Evolutionary conservation across 2,888 invertebrate species (phyloP), one percentile per base, ranked within the genome.

Genomic region (Chrysopilus asiliformis): DNA sequence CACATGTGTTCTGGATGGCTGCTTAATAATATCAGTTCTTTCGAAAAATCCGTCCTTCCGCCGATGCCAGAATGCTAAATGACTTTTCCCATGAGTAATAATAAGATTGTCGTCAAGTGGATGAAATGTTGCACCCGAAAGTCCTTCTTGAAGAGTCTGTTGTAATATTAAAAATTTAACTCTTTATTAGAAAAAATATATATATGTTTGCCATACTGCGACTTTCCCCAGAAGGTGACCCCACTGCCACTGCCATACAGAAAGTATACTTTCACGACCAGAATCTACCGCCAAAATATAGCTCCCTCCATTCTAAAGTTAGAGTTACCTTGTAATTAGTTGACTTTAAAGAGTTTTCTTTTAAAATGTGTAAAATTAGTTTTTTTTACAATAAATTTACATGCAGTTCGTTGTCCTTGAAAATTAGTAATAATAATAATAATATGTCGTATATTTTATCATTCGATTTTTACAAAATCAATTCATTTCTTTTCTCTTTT

Each of bases 221-320:
- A 91, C 89, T 77, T 89, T 87, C 39, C 90, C 90, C 7, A 91
- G 70, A n/a, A 90, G 67, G 61, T 85, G 82, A 34, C 87, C 86
- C 79, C 89, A 87, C 53, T 87, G 85, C 91, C 91, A 91, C 51
- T 91, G 87, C 91, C 91, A 93, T 1, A 93, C 86, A 0, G 87
- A 87, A 3, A 91, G 68, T 43, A 89, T 85, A 53, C 90, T 85
- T 58, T 90, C 89, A 32, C 84, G 71, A 1, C 89, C 86, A 4
- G 81, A 83, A 55, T 93, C 91, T 19, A 91, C 82, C 0, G 86
- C 89, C 47, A 91, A 58, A 29, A 93, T 82, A 58, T 87, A 87
- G 55, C 84, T 86, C 12, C 90, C 91, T 2, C 86, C 83, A 52
- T 87, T 87, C 89, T 90, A 22, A 3, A 38, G 29, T 15, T 14